Evolutionary conservation across 2,113 vertebrate species (phyloP), one percentile per base, ranked within the genome.

Genomic region (Argyrosomus japonicus): DNA sequence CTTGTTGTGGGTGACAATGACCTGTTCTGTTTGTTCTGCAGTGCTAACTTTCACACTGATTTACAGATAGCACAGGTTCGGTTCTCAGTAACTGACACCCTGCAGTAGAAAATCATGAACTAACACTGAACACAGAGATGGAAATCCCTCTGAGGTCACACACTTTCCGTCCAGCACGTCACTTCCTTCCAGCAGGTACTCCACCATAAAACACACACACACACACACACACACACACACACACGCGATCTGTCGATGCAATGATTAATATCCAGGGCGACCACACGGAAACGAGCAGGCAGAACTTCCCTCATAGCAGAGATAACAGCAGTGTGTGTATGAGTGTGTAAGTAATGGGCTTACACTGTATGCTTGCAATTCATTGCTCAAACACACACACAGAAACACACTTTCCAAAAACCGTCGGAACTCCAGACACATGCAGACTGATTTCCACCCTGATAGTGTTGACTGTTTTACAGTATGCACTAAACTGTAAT

Each of bases 251-350:
- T 89, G 60, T 84, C 40, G 40, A 86, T 71, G 57, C 60, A 86
- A 74, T 91, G 88, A 91, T 92, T 92, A 87, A 93, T 90, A 86
- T 91, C 90, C 86, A 85, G 88, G 87, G 69, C 56, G 23, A 76
- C 79, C 74, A 88, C 81, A 74, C 32, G 87, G 91, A 94, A 92
- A 90, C 62, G 53, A 84, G 73, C 75, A 70, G 56, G 72, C 79
- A 60, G 67, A 81, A 67, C 74, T 71, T 90, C 88, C 86, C 82
- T 77, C 57, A 68, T 32, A 75, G 23, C 62, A 82, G 60, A 89
- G 91, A 93, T 93, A 93, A 91, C 58, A 75, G 50, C 7, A 54
- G 60, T 69, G 77, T 80, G 60, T 68, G 57, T 70, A 48, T 64
- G 78, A 23, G 56, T 48, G 63, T 68, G 51, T 47, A 18, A 27